Conservation (phyloP, 1,140 invertebrate species). For the Drosophila subpulchrella region DNA sequence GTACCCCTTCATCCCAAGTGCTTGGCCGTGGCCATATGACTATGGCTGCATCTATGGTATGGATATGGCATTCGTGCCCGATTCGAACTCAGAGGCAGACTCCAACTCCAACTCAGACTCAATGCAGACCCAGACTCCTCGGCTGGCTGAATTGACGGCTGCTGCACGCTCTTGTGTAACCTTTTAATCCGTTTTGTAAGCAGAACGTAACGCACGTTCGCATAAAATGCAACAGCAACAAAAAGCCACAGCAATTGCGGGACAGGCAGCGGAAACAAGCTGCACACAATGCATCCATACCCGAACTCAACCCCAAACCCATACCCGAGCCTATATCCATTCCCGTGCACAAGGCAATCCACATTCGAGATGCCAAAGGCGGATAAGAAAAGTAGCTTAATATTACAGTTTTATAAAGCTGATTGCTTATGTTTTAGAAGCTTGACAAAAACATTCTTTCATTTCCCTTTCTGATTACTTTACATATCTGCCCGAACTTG, state of each 20-base stretch:
- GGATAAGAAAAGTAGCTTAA: not conserved
- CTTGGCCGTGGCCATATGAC: slow-evolving; percentile 23
- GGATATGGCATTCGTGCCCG: slow-evolving; percentile 50
- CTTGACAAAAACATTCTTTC: too few species aligned
- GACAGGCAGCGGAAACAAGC: slow-evolving; percentile 64
- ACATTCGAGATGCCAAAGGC: slow-evolving; percentile 16
- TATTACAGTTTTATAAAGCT: too few species aligned
- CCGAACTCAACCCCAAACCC: slow-evolving; percentile 21
- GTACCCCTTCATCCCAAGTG: slow-evolving; percentile 10
- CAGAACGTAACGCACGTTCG: slow-evolving; percentile 80
- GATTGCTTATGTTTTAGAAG: too few species aligned
- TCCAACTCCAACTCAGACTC: slow-evolving; percentile 16
- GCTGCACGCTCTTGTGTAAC: slow-evolving; percentile 78
- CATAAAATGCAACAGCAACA: slow-evolving; percentile 57
- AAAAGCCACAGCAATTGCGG: slow-evolving; percentile 27
- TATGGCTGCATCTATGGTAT: slow-evolving; percentile 35
- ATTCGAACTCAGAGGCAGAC: slow-evolving; percentile 9
- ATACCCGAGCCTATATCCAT: slow-evolving; percentile 23
- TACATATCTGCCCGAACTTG: too few species aligned
- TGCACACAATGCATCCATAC: slow-evolving; percentile 65
- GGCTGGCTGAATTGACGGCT: slow-evolving; percentile 46
- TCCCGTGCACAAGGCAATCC: slow-evolving; percentile 24
- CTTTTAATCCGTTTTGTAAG: slow-evolving; percentile 84
- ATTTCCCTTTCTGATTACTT: too few species aligned
- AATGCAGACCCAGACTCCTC: slow-evolving; percentile 7